These are phyloP conservation scores for Sitta europaea DNA, from an alignment of 2,113 vertebrate species.

Conservation along the genomic window DNA sequence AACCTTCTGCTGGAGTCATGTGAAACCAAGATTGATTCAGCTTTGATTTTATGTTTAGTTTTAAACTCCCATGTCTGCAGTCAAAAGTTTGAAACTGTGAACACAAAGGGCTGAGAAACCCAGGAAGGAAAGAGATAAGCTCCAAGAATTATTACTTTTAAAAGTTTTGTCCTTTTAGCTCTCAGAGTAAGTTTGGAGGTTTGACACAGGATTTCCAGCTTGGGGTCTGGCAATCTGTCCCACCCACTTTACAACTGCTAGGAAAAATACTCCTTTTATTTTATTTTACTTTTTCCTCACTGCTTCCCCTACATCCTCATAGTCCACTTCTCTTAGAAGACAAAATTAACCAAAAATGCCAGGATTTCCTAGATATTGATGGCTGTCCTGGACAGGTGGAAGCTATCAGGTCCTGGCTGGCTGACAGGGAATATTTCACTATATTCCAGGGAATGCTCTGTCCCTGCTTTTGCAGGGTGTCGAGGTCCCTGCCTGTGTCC, in stretches of 20 bases:
- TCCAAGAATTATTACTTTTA: neutral
- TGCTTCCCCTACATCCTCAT: neutral
- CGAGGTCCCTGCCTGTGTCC: neutral
- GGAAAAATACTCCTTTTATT: neutral
- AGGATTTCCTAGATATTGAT: neutral
- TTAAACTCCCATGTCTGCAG: neutral
- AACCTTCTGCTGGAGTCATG: neutral
- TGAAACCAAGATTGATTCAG: neutral
- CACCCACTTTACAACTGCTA: neutral
- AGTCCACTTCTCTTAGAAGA: neutral
- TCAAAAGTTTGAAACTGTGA: neutral
- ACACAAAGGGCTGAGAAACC: neutral
- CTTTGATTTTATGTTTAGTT: neutral
- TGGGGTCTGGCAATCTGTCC: neutral
- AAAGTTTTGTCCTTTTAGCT: neutral
- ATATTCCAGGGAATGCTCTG: neutral
- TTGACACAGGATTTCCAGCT: neutral
- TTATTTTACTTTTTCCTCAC: accelerated
- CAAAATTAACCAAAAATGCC: neutral
- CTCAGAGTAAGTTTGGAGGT: neutral
- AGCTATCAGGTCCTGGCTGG: neutral
- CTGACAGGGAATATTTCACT: neutral
- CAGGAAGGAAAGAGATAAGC: neutral
- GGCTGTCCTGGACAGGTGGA: neutral
- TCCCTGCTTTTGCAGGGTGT: neutral